Percentiles rank a stretch among this genome's conserved stretches.
Evolutionary conservation across 1,140 invertebrate species (phyloP).

Genomic region (Bombus impatiens): DNA sequence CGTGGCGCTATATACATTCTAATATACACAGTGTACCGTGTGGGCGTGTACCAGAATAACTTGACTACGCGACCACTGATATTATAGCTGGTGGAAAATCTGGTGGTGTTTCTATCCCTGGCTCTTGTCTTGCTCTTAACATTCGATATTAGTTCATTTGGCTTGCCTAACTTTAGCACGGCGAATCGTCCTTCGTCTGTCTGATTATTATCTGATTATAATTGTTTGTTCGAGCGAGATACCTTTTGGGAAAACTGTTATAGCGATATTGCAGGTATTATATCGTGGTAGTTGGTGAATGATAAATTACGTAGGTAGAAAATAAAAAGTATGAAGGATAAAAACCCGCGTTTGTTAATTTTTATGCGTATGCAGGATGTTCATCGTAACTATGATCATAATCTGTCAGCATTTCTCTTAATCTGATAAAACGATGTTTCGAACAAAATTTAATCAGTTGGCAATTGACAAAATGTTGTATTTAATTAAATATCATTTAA

Average conservation of each 20-base stretch:
- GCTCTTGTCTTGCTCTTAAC: background rate
- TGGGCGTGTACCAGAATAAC: background rate
- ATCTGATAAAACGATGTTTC: no score
- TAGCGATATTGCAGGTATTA: background rate
- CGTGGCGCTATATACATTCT: constrained; percentile 40
- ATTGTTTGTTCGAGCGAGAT: background rate
- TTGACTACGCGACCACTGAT: background rate
- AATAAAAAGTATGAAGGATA: no score
- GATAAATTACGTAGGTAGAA: no score
- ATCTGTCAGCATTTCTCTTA: no score
- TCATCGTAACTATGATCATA: no score
- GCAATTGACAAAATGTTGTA: no score
- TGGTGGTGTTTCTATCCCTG: background rate
- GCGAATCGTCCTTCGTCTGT: background rate
- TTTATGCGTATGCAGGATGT: no score
- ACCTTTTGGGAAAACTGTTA: background rate
- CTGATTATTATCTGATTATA: background rate
- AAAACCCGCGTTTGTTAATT: no score
- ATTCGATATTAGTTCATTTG: background rate
- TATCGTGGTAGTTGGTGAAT: no score
- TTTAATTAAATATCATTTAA: no score
- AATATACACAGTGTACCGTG: constrained; percentile 4
- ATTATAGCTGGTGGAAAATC: constrained; percentile 16
- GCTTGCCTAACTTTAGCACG: background rate
- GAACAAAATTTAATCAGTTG: no score